These are phyloP conservation scores for Arremon brunneinucha DNA, from an alignment of 2,797 vertebrate genomes.

Conservation along the genomic window DNA sequence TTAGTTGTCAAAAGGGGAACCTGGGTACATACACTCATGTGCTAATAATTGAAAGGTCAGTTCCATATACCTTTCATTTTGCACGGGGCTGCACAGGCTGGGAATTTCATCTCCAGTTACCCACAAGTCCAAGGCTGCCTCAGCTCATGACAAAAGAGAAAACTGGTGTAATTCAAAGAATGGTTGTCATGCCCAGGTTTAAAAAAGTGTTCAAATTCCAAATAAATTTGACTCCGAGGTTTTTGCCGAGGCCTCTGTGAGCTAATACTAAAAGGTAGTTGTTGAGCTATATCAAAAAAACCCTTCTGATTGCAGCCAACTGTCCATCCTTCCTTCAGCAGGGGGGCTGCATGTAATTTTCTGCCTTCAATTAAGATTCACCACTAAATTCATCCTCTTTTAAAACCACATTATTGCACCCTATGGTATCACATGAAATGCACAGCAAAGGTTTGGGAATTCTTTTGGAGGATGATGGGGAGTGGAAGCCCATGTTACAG, in stretches of 20 bases:
- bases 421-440: slow-evolving; percentile 65
- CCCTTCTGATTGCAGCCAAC: not conserved
- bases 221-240: not conserved
- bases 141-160: not conserved
- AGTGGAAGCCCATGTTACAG: slow-evolving; percentile 59
- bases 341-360: slow-evolving; percentile 59
- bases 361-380: slow-evolving; percentile 61
- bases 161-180: not conserved
- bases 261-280: not conserved
- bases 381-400: slow-evolving; percentile 60
- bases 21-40: not conserved
- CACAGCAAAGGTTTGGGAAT: slow-evolving; percentile 61
- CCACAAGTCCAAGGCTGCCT: not conserved
- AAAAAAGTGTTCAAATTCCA: not conserved
- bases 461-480: slow-evolving; percentile 63
- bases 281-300: not conserved
- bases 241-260: not conserved
- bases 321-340: slow-evolving; percentile 46
- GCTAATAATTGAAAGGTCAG: slow-evolving; percentile 44
- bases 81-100: not conserved
- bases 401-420: slow-evolving; percentile 57
- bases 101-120: not conserved
- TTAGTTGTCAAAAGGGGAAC: not conserved
- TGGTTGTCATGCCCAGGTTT: not conserved
- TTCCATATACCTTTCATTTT: not conserved